Base-by-base conservation (phyloP, 2,888 invertebrate genomes). In the Argynnis bischoffii region DNA sequence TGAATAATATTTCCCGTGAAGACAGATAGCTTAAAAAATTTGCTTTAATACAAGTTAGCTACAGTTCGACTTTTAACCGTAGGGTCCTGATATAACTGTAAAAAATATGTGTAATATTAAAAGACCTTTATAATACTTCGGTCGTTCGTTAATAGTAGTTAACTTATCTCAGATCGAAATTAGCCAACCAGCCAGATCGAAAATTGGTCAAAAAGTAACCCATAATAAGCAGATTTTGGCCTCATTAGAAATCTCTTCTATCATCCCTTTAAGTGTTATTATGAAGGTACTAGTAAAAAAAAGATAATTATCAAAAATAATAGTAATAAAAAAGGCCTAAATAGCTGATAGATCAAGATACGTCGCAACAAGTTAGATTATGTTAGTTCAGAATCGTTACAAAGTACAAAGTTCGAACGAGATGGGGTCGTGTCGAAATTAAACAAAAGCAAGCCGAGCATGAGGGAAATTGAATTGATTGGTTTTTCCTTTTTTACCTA, bases 381-480 rank as follows among this genome's bases (percentile, higher is more conserved):
- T 71, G 70, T 74, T 74, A 72, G 74, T 72, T 72, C 69, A 67
- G 71, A 71, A 60, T 69, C 66, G 64, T 67, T 66, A 71, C 71
- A 72, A 72, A 70, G 63, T 71, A 72, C 63, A 55, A 16, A 71
- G 64, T 74, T 69, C 55, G 65, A 67, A 71, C 71, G 73, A 69
- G 69, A 69, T 66, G 56, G 71, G 71, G 71, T 71, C 72, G 69
- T 70, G 73, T 72, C 60, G 72, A 74, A 75, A 75, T 76, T 75
- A 76, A 75, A 76, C 76, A 75, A 75, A 71, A 74, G 71, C 71
- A 74, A 74, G 66, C 50, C 68, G 67, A 67, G 65, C 69, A 66
- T 69, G 67, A 67, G 72, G 66, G 74, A 69, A 73, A 72, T 74
- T 66, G 74, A 71, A 74, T 72, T 73, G 75, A 75, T 76, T 75